phyloP scores from a whole-genome alignment of 2,888 invertebrate species.

The Dione juno region DNA sequence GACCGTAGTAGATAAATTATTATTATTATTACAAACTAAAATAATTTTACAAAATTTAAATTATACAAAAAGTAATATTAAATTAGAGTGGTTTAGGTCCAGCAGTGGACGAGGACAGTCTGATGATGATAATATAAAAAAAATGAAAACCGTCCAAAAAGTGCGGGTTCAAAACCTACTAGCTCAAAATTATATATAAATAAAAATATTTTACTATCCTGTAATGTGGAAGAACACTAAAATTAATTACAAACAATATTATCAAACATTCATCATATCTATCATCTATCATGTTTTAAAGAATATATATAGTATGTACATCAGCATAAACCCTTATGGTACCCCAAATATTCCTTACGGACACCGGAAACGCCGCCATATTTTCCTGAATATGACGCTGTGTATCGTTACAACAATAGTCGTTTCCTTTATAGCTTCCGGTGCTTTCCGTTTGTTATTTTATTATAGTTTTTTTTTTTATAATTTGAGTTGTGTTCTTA shows the following conservation, averaged over 20 bases:
- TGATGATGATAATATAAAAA: no score
- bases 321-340: slow-evolving; percentile 27
- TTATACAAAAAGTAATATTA: no score
- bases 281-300: not conserved
- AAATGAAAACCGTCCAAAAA: no score
- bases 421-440: slow-evolving; percentile 59
- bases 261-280: not conserved
- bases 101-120: no score
- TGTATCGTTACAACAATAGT: slow-evolving; percentile 53
- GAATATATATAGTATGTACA: not conserved
- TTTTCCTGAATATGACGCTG: slow-evolving; percentile 64
- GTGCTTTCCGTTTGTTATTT: slow-evolving; percentile 47
- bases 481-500: slow-evolving; percentile 40
- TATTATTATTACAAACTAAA: no score
- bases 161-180: no score
- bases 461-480: slow-evolving; percentile 44
- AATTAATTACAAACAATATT: not conserved
- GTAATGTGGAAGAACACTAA: not conserved
- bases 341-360: slow-evolving; percentile 44
- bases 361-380: slow-evolving; percentile 59
- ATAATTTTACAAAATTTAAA: no score
- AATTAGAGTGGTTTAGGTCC: no score
- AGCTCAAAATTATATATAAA: no score
- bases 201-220: no score
- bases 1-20: no score